These are phyloP conservation scores for Pycnonotus jocosus DNA, from an alignment of 2,113 vertebrate genomes.

Conservation along the genomic window DNA sequence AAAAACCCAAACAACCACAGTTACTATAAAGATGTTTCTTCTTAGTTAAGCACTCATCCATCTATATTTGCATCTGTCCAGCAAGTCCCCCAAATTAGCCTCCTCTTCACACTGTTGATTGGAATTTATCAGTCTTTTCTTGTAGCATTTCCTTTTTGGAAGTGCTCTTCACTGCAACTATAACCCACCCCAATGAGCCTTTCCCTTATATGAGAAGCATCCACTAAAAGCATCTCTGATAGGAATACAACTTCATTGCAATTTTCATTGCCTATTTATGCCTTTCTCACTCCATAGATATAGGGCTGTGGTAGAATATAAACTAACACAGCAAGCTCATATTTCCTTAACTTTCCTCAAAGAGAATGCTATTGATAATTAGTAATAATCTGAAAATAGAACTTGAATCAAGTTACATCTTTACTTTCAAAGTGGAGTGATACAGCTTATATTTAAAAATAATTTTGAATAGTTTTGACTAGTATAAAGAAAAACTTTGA, in stretches of 20 bases:
- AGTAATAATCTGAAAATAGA: not conserved
- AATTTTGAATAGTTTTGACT: not conserved
- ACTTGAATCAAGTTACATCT: not conserved
- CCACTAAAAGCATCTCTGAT: not conserved
- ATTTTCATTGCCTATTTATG: not conserved
- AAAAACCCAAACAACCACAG: not conserved
- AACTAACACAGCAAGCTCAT: not conserved
- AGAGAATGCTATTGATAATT: not conserved
- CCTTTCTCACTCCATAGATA: not conserved
- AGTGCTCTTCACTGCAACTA: not conserved
- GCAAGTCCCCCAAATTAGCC: not conserved
- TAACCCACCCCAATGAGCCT: rapidly evolving
- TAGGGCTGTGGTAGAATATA: not conserved
- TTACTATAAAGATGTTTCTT: not conserved
- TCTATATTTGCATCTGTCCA: not conserved
- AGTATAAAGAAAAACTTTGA: not conserved
- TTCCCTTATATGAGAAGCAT: not conserved
- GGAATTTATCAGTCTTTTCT: not conserved
- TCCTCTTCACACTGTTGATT: not conserved
- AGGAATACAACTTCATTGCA: not conserved
- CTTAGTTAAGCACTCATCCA: not conserved
- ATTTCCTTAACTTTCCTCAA: not conserved
- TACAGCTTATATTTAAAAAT: not conserved
- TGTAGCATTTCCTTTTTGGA: not conserved
- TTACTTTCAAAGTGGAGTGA: not conserved